Evolutionary conservation across 1,140 invertebrate species (phyloP).

Genomic region (Harpegnathos saltator): DNA sequence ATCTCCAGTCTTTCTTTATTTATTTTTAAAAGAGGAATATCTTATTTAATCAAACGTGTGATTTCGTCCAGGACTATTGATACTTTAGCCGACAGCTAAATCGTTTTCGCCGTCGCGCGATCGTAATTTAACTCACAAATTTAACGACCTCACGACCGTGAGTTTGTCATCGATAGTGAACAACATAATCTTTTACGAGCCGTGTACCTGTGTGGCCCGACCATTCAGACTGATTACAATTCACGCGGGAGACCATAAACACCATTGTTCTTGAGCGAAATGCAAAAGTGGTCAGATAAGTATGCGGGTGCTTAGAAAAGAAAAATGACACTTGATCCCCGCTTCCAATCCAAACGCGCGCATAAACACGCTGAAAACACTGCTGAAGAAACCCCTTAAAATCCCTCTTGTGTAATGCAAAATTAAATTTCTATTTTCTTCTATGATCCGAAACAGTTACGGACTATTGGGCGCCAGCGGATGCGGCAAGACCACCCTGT

Average conservation of each 20-base stretch:
- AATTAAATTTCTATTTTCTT: not conserved
- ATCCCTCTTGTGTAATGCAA: not conserved
- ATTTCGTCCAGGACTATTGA: no score
- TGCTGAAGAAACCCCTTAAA: no score
- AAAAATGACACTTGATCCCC: no score
- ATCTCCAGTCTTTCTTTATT: no score
- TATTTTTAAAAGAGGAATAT: no score
- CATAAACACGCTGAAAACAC: no score
- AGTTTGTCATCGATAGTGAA: not conserved
- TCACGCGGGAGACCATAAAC: conserved; percentile 12
- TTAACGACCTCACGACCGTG: conserved; percentile 15
- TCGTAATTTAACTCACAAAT: conserved; percentile 11
- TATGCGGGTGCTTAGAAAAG: not conserved
- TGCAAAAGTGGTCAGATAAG: conserved; percentile 10
- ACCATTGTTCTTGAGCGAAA: conserved; percentile 35
- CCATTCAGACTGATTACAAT: conserved; percentile 18
- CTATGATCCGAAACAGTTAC: conserved; percentile 88
- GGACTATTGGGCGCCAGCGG: conserved; percentile 94
- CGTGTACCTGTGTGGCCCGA: not conserved
- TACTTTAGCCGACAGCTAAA: not conserved
- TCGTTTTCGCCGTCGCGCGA: conserved; percentile 19
- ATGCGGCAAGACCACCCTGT: conserved; percentile 94
- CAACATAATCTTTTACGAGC: not conserved
- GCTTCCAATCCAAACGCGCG: no score
- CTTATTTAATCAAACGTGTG: no score